Evolutionary conservation across 2,888 invertebrate genomes (phyloP), one percentile per base, ranked within the genome.

Genomic region (Lasioglossum pauxillum): DNA sequence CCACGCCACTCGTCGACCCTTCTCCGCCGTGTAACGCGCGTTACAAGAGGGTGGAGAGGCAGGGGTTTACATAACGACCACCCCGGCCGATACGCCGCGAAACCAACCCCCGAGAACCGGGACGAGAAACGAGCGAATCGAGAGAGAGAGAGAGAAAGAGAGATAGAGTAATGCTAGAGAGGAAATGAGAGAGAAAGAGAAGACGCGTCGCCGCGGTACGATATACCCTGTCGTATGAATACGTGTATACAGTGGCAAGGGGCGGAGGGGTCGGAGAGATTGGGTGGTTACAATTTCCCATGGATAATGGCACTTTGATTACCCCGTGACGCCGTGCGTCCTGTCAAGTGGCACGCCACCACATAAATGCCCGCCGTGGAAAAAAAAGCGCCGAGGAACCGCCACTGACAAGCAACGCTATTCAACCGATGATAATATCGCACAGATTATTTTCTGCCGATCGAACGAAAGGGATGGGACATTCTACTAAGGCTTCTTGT

Each of bases 231-330:
- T 86, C 88, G 89, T 84, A 90, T 90, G 90, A 88, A 92, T 92
- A 91, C 81, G n/a, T 53, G n/a, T 69, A 41, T 69, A 69, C n/a
- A 23, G 38, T 31, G 38, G 86, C 71, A 82, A 82, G 81, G 73
- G 76, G 44, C 74, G 80, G 82, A 75, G 79, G 88, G 80, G 69
- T 72, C 41, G 80, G 44, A 75, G 82, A 80, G 88, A 91, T 88
- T 81, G 86, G 91, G 90, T 94, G 93, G 94, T 92, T 93, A 94
- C 93, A 92, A 94, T 94, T 95, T 95, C 94, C 94, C 94, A 94
- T 94, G 94, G 94, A 94, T 95, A 95, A 95, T 94, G 93, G 94
- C 92, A 93, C 94, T 95, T 95, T 95, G 94, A 95, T 95, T 95
- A 94, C 94, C 92, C 93, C 93, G 93, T 93, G 93, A 94, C 94